These are phyloP conservation scores for Liparis tanakae DNA, from an alignment of 2,797 vertebrate genomes.

Conservation along the genomic window DNA sequence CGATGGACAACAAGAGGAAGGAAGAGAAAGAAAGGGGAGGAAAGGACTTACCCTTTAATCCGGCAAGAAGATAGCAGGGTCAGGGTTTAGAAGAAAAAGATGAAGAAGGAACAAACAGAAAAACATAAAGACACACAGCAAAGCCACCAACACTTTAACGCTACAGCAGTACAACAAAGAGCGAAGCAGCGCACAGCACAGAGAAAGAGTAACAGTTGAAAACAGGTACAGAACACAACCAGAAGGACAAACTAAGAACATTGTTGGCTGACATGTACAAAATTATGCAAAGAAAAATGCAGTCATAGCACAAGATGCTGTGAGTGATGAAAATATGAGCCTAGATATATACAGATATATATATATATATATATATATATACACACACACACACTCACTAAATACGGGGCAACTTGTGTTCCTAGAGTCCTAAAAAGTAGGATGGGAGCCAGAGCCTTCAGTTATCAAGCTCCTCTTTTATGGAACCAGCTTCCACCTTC, in stretches of 20 bases:
- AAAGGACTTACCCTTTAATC: slow-evolving; percentile 92
- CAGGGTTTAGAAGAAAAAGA: slow-evolving; percentile 79
- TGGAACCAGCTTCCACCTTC: too few species aligned
- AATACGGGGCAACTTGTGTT: too few species aligned
- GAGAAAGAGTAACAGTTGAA: slow-evolving; percentile 26
- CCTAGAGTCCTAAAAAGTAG: too few species aligned
- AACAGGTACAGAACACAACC: slow-evolving; percentile 8
- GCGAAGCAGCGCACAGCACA: slow-evolving; percentile 53
- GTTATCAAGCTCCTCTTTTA: too few species aligned
- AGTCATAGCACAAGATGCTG: slow-evolving; percentile 8
- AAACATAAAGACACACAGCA: slow-evolving; percentile 72
- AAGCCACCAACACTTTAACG: slow-evolving; percentile 60
- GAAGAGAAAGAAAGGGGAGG: slow-evolving; percentile 80
- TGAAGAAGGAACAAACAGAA: slow-evolving; percentile 82
- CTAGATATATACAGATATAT: not conserved
- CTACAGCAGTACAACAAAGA: slow-evolving; percentile 44
- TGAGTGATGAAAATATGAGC: not conserved
- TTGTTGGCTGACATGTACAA: slow-evolving; percentile 6
- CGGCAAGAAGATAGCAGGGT: slow-evolving; percentile 93
- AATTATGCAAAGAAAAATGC: not conserved
- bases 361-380: not conserved
- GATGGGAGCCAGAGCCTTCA: too few species aligned
- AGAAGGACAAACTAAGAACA: slow-evolving; percentile 20
- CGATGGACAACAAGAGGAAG: slow-evolving; percentile 46
- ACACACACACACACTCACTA: too few species aligned